Evolutionary conservation across 2,113 vertebrate species (phyloP).

Genomic region (Notothenia coriiceps): DNA sequence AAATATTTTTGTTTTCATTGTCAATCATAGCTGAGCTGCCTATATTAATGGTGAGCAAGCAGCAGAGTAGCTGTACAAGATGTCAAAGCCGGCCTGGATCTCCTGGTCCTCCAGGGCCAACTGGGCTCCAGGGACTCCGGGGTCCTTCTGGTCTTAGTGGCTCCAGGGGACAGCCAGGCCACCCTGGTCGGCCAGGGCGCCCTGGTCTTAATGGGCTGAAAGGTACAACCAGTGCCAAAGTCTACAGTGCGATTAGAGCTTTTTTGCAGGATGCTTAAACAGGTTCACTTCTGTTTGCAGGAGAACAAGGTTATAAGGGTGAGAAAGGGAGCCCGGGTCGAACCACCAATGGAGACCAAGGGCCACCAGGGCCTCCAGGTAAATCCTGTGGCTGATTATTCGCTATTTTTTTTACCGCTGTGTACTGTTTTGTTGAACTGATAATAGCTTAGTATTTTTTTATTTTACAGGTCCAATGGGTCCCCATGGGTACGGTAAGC

Average conservation of each 20-base stretch:
- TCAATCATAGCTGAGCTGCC: slow-evolving; percentile 88
- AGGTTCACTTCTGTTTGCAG: slow-evolving; percentile 77
- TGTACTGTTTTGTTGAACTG: not conserved
- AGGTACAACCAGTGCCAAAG: slow-evolving; percentile 82
- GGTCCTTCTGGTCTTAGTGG: slow-evolving; percentile 91
- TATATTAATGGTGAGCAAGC: slow-evolving; percentile 86
- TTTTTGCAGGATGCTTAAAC: not conserved
- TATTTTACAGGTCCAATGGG: slow-evolving; percentile 88
- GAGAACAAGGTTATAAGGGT: slow-evolving; percentile 89
- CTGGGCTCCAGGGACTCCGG: slow-evolving; percentile 88
- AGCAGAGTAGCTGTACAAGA: slow-evolving; percentile 87
- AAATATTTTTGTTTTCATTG: slow-evolving; percentile 13
- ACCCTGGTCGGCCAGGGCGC: slow-evolving; percentile 87
- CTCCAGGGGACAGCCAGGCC: slow-evolving; percentile 87
- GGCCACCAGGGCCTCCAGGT: slow-evolving; percentile 92
- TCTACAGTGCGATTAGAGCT: not conserved
- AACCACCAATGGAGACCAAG: slow-evolving; percentile 87
- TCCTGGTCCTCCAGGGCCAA: slow-evolving; percentile 88
- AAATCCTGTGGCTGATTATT: slow-evolving; percentile 42
- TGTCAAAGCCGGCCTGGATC: slow-evolving; percentile 87
- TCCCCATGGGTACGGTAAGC: slow-evolving; percentile 88
- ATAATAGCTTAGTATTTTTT: slow-evolving; percentile 19
- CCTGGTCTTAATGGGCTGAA: slow-evolving; percentile 89
- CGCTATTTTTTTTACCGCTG: not conserved
- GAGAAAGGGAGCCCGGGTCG: slow-evolving; percentile 90